Percentiles rank a stretch among this genome's conserved stretches.
phyloP scores from a whole-genome alignment of 2,888 invertebrate species.

The Orchestes rusci region DNA sequence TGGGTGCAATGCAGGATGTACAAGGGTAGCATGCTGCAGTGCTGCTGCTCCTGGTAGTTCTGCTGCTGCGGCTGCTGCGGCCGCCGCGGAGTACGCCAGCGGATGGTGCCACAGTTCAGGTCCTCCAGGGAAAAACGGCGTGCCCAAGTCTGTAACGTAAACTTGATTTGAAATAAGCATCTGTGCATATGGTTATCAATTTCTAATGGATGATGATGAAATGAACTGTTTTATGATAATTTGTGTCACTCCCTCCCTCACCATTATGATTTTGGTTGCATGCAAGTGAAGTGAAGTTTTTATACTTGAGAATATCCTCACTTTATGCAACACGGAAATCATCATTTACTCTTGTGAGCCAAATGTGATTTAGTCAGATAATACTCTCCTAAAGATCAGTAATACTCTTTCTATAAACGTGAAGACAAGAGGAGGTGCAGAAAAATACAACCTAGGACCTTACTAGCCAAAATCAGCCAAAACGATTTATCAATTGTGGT shows the following conservation, averaged over 20 bases:
- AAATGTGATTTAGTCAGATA: no score
- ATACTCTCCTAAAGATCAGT: no score
- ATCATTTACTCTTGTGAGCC: no score
- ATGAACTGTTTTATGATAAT: not conserved
- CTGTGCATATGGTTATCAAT: constrained; percentile 12
- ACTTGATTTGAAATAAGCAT: constrained; percentile 27
- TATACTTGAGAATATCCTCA: no score
- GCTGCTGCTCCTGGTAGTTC: constrained; percentile 76
- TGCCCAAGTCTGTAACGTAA: constrained; percentile 75
- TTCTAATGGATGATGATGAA: not conserved
- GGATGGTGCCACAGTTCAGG: constrained; percentile 94
- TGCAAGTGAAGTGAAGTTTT: no score
- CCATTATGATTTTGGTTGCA: not conserved
- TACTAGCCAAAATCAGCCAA: no score
- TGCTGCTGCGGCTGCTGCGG: constrained; percentile 51
- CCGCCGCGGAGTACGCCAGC: constrained; percentile 64
- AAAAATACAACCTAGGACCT: no score
- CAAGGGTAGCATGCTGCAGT: constrained; percentile 78
- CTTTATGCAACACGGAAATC: no score
- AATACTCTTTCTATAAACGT: no score
- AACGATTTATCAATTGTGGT: no score
- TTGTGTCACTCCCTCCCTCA: not conserved
- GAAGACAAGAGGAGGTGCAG: no score
- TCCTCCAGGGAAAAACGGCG: constrained; percentile 91
- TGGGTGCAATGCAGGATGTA: constrained; percentile 95